Percentiles rank a stretch among this genome's conserved stretches.
phyloP scores from a whole-genome alignment of 2,888 invertebrate genomes.

The Molanna angustata region DNA sequence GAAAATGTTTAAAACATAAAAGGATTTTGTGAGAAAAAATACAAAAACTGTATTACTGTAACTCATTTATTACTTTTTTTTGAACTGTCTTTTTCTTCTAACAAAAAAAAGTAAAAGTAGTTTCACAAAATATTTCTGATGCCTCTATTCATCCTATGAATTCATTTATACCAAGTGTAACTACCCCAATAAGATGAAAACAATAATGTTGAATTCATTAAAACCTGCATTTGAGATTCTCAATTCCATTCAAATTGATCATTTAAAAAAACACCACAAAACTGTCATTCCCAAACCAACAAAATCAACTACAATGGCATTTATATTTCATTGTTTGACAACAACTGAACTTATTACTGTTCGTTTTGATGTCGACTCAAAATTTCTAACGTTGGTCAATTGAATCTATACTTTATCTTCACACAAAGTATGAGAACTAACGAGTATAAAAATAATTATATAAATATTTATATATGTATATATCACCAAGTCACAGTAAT shows the following conservation, averaged over 20 bases:
- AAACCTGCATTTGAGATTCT: neutral
- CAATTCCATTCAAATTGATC: neutral
- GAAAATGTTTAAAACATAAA: neutral
- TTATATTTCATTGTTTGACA: neutral
- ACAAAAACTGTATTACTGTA: neutral
- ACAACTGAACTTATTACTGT: too few species aligned
- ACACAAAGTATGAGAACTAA: slow-evolving; percentile 7
- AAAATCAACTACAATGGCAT: slow-evolving; percentile 1
- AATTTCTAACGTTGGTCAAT: neutral
- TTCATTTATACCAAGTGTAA: neutral
- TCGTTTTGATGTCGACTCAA: neutral
- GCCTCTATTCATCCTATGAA: neutral
- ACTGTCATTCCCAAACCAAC: slow-evolving; percentile 2
- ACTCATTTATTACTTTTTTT: neutral
- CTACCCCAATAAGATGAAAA: too few species aligned
- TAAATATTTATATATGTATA: too few species aligned
- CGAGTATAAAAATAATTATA: slow-evolving; percentile 17
- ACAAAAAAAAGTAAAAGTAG: too few species aligned
- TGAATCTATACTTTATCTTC: neutral
- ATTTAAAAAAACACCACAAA: neutral
- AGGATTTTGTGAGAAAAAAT: neutral
- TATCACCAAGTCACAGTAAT: slow-evolving; percentile 20
- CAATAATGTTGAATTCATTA: neutral
- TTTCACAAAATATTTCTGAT: too few species aligned
- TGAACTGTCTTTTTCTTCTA: too few species aligned